These are phyloP conservation scores for Gasterosteus aculeatus DNA, from an alignment of 2,113 vertebrate genomes.

Conservation along the genomic window DNA sequence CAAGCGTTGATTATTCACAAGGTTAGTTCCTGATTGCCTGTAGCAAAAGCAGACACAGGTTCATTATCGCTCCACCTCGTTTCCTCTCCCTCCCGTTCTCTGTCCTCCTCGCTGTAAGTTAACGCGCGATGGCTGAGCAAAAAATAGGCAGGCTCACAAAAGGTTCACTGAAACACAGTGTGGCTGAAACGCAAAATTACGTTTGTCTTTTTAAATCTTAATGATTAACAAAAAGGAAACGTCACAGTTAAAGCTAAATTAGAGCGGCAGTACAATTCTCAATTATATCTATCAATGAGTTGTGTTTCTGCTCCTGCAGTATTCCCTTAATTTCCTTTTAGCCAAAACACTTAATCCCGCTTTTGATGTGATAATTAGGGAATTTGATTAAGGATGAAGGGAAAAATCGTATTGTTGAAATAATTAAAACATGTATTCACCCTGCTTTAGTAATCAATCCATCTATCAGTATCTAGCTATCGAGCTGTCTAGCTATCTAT, in stretches of 20 bases:
- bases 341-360: background rate
- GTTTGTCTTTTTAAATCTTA: too few species aligned
- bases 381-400: slow-evolving; percentile 2
- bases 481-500: slow-evolving; percentile 10
- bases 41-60: slow-evolving; percentile 62
- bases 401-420: background rate
- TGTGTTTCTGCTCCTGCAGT: background rate
- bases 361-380: slow-evolving; percentile 30
- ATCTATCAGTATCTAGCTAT: slow-evolving; percentile 7
- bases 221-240: background rate
- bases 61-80: slow-evolving; percentile 68
- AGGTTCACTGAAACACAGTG: background rate
- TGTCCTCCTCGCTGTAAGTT: slow-evolving; percentile 22
- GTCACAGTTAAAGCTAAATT: background rate
- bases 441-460: background rate
- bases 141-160: slow-evolving; percentile 10
- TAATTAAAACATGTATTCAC: background rate
- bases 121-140: background rate
- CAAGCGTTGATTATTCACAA: slow-evolving; percentile 71
- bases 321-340: slow-evolving; percentile 6
- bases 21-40: slow-evolving; percentile 68
- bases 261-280: background rate
- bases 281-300: background rate
- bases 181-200: background rate
- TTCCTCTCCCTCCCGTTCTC: slow-evolving; percentile 8